Evolutionary conservation across 2,797 vertebrate genomes (phyloP), one percentile per base, ranked within the genome.

Genomic region (Taeniopygia guttata): DNA sequence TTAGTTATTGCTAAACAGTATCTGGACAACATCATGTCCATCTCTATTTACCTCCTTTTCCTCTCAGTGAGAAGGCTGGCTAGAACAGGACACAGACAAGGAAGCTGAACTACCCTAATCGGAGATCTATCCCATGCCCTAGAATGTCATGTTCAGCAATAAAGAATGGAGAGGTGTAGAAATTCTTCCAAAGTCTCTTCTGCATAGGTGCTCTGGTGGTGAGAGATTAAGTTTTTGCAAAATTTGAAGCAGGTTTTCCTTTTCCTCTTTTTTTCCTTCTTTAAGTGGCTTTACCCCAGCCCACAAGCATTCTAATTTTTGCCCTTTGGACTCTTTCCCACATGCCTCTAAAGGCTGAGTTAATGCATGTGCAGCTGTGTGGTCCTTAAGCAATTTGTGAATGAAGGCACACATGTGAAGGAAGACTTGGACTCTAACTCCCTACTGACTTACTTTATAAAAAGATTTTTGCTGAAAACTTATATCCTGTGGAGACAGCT

Each of bases 141-240:
- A n/a, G 7, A 56, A 49, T 2, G 2, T 29, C 23, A 46, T 18
- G 15, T 30, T 82, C 32, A 81, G 14, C 21, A 58, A 20, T 22
- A 67, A 59, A 42, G 12, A 78, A 46, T 38, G 19, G 16, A 90
- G 14, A 42, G 6, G 7, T 3, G 11, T 10, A 10, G 8, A 46
- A 87, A 55, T 51, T 67, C 60, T 88, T 59, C 14, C 8, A 11
- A 34, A 51, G 13, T 30, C 22, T 13, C 6, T 68, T 72, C 84
- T 55, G 4, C 8, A 21, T 54, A 32, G 20, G 11, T 62, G 36
- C 15, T 18, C 23, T 55, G 11, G 14, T 40, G 11, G 11, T 20
- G 13, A 55, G 17, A 5, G 1, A 25, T 1, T 16, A 5, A 8
- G 2, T 0, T 16, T 87, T 54, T 63, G 29, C 18, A 63, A 49